These are phyloP conservation scores for Myathropa florea DNA, from an alignment of 2,888 invertebrate genomes.

Conservation along the genomic window DNA sequence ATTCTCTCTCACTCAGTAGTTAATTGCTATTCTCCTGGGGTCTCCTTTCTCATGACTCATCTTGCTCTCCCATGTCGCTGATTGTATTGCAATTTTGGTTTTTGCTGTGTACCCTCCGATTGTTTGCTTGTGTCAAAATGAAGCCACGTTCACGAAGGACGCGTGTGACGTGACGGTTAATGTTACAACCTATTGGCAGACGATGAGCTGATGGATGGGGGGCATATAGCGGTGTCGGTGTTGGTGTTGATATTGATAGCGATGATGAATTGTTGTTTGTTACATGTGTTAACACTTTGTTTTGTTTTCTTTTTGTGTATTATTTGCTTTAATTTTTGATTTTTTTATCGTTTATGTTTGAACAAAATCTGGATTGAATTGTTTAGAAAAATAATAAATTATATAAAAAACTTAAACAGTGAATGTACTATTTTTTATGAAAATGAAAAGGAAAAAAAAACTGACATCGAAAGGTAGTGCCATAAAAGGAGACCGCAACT, in stretches of 20 bases:
- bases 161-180: background rate
- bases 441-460: background rate
- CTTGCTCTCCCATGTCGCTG: background rate
- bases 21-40: background rate
- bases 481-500: background rate
- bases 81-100: no score
- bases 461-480: background rate
- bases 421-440: background rate
- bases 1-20: slow-evolving; percentile 44
- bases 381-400: slow-evolving; percentile 46
- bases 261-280: background rate
- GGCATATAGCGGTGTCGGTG: background rate
- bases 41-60: background rate
- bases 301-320: background rate
- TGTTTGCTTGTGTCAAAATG: no score
- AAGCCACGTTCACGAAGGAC: background rate
- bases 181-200: background rate
- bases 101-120: background rate
- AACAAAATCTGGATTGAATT: slow-evolving; percentile 65
- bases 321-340: slow-evolving; percentile 2
- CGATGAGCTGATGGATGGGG: background rate
- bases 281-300: background rate
- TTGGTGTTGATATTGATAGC: slow-evolving; percentile 2
- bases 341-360: slow-evolving; percentile 50
- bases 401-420: slow-evolving; percentile 32